Evolutionary conservation across 2,797 vertebrate species (phyloP), one percentile per base, ranked within the genome.

Genomic region (Alcedo quadribrachys): DNA sequence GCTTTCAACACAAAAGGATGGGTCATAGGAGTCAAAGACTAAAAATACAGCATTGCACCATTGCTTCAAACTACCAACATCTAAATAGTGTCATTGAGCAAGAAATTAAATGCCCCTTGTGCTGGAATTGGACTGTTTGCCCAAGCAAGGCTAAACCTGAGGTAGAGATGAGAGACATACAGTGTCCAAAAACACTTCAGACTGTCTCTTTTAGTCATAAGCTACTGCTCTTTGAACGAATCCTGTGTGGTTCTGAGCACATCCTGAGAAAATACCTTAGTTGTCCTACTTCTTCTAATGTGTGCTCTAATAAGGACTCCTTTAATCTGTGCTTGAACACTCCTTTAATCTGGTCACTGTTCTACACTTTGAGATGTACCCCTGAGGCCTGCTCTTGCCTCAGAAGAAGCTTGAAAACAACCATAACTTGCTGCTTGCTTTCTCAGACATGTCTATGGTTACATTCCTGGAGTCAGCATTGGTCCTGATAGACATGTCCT

Each of bases 221-320:
- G 87, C 81, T 67, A 73, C 69, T 89, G 67, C 63, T 87, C 87
- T 91, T 95, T 96, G 92, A 93, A 93, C 0, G 0, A 91, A 89
- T 92, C 43, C 32, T 81, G 25, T 70, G 92, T 92, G 81, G 83
- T 70, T 93, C 91, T 89, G 76, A 87, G 79, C 10, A 42, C 51
- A 92, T 91, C 85, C 87, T 91, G 89, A 95, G 92, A 94, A 95
- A 94, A 92, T 84, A n/a, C 91, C 87, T 55, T 76, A 60, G 80
- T 81, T 95, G 87, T 94, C 92, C 93, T 95, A 86, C 89, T 95
- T 95, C 84, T 95, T 94, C 91, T 96, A 78, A 95, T 85, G 86
- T 73, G 55, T 67, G 51, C 77, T 91, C 66, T 95, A 96, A 92
- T 89, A 81, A 95, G 85, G 35, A 60, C 32, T 92, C 74, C 80